Evolutionary conservation across 1,140 invertebrate species (phyloP), one percentile per base, ranked within the genome.

Genomic region (Hyphantria cunea): DNA sequence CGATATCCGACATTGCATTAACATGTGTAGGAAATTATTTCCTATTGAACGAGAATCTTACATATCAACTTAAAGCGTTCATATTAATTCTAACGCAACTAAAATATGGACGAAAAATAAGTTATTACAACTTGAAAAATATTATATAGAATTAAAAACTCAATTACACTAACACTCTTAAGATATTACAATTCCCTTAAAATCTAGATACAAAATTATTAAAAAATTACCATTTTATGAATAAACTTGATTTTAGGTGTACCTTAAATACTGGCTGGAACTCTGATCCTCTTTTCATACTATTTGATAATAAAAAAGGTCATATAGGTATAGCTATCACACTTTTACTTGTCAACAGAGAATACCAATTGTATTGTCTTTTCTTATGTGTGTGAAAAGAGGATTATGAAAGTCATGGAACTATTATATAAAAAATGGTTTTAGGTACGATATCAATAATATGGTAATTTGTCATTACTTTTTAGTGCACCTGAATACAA

Each of bases 201-300:
- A 45, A 34, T 56, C 62, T 64, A 64, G 15, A 66, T 66, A 66
- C 56, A 66, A 66, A 66, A 60, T 60, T 49, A 59, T 54, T 62
- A 62, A 61, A 62, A 58, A 37, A 31, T 41, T 44, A 37, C 11
- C 12, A 3, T 39, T 49, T 12, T 31, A 15, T 49, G 14, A 45
- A 49, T 15, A 37, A 44, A 48, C 25, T 33, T 9, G 0, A 44
- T 49, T 37, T 58, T n/a, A 31, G 17, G 11, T n/a, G 34, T 49
- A 37, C 39, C 33, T 39, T 49, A 58, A 34, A 47, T 39, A 39
- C 13, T 37, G 44, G 55, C 45, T 58, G 34, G 13, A 58, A 58
- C 44, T 45, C 55, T 48, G 1, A 8, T 25, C 17, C 17, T 25
- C 17, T 25, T 25, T 25, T 25, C 17, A 25, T 25, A 25, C 17